Base-by-base conservation (phyloP, 2,113 vertebrate genomes). In the Apus apus region DNA sequence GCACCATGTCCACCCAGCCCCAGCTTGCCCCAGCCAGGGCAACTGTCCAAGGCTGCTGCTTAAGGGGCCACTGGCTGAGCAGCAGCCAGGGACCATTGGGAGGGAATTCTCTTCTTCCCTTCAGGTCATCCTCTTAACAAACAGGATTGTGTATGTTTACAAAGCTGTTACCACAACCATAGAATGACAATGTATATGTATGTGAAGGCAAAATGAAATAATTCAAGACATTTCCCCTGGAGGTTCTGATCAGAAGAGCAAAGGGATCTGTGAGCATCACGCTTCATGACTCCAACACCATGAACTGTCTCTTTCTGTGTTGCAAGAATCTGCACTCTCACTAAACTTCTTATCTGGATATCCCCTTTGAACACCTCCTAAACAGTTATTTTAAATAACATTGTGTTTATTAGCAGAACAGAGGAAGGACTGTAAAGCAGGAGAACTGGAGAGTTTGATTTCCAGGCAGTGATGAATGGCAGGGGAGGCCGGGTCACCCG, bases 361-460 rank as follows among this genome's bases (percentile, higher is more conserved):
- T 94, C 92, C 92, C 94, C 90, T 96, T 89, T 96, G 96, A 96
- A 96, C 11, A 3, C n/a, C 90, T 86, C 90, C 74, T 51, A 88
- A 72, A 72, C 40, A 72, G 92, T 83, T 90, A 90, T 93, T 94
- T 95, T 95, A 89, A 93, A 90, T 84, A 96, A 90, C 82, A 75
- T 83, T 51, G 92, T 96, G 94, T 97, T 97, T 95, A 95, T 95
- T 92, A 93, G 88, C 92, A 94, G 95, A 95, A 93, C 95, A 96
- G 90, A 95, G 89, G 48, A 58, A 90, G 68, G 82, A 56, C 90
- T 94, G 96, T 92, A 94, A 96, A 92, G 92, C 79, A 60, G 87
- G 80, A 96, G 90, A 91, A 71, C 8, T 43, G 6, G 45, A n/a
- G 79, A 70, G 88, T 92, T 90, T 92, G 96, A 95, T 94, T 95